phyloP scores from a whole-genome alignment of 2,113 vertebrate species.

The Formicarius rufipectus region DNA sequence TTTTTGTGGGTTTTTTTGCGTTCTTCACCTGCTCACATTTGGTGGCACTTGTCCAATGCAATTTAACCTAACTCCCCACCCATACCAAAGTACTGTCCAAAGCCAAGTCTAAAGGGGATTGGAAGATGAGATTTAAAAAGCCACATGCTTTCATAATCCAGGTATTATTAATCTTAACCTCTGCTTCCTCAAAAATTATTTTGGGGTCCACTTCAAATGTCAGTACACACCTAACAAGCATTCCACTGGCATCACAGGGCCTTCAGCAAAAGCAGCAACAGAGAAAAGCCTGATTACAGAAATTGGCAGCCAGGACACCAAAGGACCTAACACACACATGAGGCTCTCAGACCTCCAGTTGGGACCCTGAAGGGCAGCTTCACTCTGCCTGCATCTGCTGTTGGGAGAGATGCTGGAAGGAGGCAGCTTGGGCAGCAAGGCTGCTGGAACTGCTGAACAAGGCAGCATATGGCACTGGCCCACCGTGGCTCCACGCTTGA shows the following conservation, averaged over 20 bases:
- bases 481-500: neutral
- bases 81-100: neutral
- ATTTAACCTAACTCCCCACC: neutral
- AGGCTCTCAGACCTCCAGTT: neutral
- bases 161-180: neutral
- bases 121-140: neutral
- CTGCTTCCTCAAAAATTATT: neutral
- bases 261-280: neutral
- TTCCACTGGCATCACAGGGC: neutral
- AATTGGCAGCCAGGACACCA: rapidly evolving
- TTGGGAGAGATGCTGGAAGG: neutral
- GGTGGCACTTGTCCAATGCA: neutral
- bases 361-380: neutral
- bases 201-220: neutral
- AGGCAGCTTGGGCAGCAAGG: neutral
- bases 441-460: neutral
- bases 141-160: neutral
- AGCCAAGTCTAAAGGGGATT: neutral
- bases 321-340: neutral
- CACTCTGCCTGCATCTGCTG: neutral
- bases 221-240: neutral
- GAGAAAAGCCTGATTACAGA: neutral
- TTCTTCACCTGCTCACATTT: neutral
- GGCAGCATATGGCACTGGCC: neutral
- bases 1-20: rapidly evolving